Conservation (phyloP, 2,113 vertebrate species). For the Probosciger aterrimus region DNA sequence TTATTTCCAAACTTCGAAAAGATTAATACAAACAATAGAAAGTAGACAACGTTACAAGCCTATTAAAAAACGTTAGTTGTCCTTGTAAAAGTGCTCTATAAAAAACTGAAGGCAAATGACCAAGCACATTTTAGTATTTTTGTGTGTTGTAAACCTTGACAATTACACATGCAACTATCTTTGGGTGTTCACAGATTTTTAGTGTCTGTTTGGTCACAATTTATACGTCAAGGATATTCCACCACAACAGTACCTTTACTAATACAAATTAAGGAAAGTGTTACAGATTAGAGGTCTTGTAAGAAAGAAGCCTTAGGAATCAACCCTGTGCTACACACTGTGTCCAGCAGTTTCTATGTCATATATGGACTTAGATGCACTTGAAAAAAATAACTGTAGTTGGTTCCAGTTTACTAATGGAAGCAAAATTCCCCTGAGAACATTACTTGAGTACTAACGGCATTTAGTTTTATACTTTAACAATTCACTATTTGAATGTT, state of each 20-base stretch:
- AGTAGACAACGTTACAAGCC: slow-evolving; percentile 44
- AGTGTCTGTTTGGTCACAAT: background rate
- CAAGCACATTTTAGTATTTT: background rate
- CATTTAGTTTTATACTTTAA: background rate
- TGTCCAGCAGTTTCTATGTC: background rate
- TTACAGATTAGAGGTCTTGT: background rate
- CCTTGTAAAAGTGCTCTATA: slow-evolving; percentile 56
- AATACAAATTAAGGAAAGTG: background rate
- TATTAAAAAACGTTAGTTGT: slow-evolving; percentile 1
- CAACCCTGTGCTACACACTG: background rate
- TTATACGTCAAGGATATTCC: background rate
- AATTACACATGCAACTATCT: background rate
- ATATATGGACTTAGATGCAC: background rate
- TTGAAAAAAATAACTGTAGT: background rate
- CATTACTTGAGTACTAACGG: background rate
- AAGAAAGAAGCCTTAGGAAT: background rate
- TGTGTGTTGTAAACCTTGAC: background rate
- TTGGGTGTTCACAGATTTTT: background rate
- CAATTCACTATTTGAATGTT: background rate
- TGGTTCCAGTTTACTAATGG: background rate
- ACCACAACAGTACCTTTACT: background rate
- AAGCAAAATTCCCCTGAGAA: slow-evolving; percentile 7
- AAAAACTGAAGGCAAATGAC: slow-evolving; percentile 58
- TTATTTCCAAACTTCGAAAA: slow-evolving; percentile 72
- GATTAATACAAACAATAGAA: slow-evolving; percentile 65